phyloP scores from a whole-genome alignment of 2,797 vertebrate species.

The Gallinago solitaria region DNA sequence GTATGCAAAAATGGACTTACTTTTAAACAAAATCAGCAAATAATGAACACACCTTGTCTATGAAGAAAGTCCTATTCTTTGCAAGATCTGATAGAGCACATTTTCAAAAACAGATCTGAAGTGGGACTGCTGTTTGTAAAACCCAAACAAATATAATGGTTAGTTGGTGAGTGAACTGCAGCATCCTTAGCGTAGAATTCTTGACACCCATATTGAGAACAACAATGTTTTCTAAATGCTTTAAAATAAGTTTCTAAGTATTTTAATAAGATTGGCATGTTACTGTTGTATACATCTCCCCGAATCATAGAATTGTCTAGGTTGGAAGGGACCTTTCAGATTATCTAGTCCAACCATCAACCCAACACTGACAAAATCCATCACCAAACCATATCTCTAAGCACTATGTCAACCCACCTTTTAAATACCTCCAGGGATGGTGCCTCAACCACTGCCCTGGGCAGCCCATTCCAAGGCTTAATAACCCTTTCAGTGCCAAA shows the following conservation, averaged over 20 bases:
- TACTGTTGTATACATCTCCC: not conserved
- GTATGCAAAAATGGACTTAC: not conserved
- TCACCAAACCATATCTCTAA: no score
- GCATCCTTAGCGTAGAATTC: not conserved
- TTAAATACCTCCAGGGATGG: no score
- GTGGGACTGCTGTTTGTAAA: not conserved
- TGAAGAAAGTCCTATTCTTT: not conserved
- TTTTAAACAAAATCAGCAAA: not conserved
- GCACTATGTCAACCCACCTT: no score
- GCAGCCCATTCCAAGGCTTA: no score
- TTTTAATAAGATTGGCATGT: not conserved
- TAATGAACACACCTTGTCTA: not conserved
- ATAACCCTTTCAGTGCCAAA: no score
- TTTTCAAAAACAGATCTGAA: not conserved
- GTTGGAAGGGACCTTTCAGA: no score
- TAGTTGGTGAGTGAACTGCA: not conserved
- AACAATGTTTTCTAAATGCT: not conserved
- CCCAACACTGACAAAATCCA: no score
- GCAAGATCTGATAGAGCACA: not conserved
- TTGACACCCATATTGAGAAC: not conserved
- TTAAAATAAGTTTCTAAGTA: not conserved
- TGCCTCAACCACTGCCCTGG: no score
- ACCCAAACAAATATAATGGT: not conserved
- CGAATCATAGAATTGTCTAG: not conserved
- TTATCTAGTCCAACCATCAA: no score